Evolutionary conservation across 2,888 invertebrate species (phyloP), one percentile per base, ranked within the genome.

Genomic region (Blastobasis lacticolella): DNA sequence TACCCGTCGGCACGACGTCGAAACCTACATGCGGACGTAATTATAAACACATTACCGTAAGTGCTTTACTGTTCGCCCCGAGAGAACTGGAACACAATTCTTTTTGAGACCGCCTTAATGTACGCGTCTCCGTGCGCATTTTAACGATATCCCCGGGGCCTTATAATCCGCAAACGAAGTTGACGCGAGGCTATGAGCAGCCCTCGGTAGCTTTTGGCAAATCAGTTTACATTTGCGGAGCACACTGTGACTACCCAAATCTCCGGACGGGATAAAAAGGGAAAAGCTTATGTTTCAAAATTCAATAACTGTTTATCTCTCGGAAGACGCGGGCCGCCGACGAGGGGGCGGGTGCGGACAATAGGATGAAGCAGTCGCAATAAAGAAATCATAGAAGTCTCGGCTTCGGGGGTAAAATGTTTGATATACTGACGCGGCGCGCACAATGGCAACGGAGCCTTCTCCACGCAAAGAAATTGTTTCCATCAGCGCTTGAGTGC

Each of bases 31-130:
- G 68, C 62, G 69, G 71, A 72, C 72, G 78, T 81, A 82, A 85
- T 86, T 86, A 86, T 86, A 84, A 86, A 85, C 69, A 72, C 85
- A 86, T 87, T 85, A 87, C 71, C 66, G 71, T 73, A 74, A 78
- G 79, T 82, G 76, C 73, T 71, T 71, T 75, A 78, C 78, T 74
- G 73, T 71, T 64, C 63, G 63, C 64, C 58, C 53, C 64, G 64
- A 68, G 64, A 67, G 66, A 71, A 70, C 68, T 69, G 67, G 72
- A 65, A 71, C 72, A 63, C 64, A 66, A 68, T 69, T 69, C 69
- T 67, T 72, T 70, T 59, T 61, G 59, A 60, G 56, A 59, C 57
- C 63, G 65, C 23, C 65, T 67, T 65, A 70, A 71, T 67, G 63
- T 62, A 66, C 65, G 65, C 60, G 59, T 64, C 64, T 63, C 57